phyloP scores from a whole-genome alignment of 2,113 vertebrate genomes.

The Strigops habroptila region DNA sequence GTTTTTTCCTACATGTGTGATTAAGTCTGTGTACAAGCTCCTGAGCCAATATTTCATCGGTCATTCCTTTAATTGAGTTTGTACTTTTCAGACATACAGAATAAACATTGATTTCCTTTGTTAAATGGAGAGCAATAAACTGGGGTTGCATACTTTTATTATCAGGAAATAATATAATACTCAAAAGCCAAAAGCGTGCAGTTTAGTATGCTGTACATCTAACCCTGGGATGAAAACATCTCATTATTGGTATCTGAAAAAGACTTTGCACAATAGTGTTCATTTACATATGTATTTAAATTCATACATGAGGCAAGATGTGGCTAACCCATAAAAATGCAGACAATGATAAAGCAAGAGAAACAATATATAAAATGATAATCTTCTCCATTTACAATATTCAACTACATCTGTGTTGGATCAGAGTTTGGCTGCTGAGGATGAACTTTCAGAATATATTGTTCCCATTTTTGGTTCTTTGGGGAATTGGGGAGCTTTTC shows the following conservation, averaged over 20 bases:
- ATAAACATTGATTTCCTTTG: slow-evolving; percentile 49
- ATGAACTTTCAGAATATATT: slow-evolving; percentile 34
- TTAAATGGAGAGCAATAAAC: slow-evolving; percentile 34
- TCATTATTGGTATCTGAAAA: background rate
- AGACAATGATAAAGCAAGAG: slow-evolving; percentile 26
- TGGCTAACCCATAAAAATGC: slow-evolving; percentile 36
- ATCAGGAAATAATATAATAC: slow-evolving; percentile 15
- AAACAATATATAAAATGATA: background rate
- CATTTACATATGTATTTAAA: background rate
- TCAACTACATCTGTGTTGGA: slow-evolving; percentile 50
- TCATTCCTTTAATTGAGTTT: slow-evolving; percentile 33
- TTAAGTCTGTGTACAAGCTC: background rate
- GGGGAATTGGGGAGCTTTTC: slow-evolving; percentile 15
- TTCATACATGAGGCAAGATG: background rate
- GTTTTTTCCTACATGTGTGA: background rate
- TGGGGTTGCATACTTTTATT: slow-evolving; percentile 5
- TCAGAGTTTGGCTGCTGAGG: slow-evolving; percentile 57
- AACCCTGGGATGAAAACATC: background rate
- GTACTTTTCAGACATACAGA: slow-evolving; percentile 30
- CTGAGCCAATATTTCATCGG: background rate
- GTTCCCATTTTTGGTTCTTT: slow-evolving; percentile 35
- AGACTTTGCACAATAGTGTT: background rate
- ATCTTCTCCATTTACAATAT: slow-evolving; percentile 22
- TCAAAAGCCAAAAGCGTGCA: background rate
- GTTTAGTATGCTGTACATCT: background rate